A percentile compares a stretch with the other conserved stretches of the same genome.
These are phyloP conservation scores for Drosophila limbata DNA, from an alignment of 2,888 invertebrate genomes.

Conservation along the genomic window DNA sequence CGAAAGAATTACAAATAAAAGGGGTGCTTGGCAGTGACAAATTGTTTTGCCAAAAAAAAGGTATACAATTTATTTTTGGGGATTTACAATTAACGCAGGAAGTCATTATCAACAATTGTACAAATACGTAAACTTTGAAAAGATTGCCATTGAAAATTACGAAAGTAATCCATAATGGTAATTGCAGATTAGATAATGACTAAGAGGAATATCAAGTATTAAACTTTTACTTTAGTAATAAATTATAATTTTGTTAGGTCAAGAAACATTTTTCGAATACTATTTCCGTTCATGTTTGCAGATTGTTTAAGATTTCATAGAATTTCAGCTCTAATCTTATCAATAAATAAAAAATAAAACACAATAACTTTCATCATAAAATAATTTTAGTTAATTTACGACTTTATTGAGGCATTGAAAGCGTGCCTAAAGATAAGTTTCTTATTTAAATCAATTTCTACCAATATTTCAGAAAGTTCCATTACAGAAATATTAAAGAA, in stretches of 20 bases:
- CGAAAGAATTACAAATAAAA: conserved; percentile 21
- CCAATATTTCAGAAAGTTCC: background rate
- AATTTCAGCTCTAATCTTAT: conserved; percentile 4
- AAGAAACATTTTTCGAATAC: background rate
- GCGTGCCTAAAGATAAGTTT: conserved; percentile 2
- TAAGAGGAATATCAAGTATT: background rate
- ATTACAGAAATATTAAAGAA: background rate
- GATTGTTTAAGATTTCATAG: background rate
- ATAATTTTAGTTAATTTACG: background rate
- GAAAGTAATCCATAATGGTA: conserved; percentile 23
- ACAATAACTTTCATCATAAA: background rate
- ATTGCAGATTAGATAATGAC: conserved; percentile 36
- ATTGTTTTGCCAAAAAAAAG: conserved; percentile 24
- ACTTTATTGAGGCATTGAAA: conserved; percentile 2
- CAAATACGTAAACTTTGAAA: conserved; percentile 17
- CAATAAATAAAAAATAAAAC: conserved; percentile 3
- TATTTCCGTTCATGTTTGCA: background rate
- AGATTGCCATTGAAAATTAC: conserved; percentile 1
- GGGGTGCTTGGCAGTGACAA: conserved; percentile 40
- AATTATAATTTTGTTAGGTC: conserved; percentile 21
- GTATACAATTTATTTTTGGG: conserved; percentile 25
- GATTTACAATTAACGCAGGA: conserved; percentile 45
- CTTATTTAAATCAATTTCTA: background rate
- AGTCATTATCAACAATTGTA: conserved; percentile 44
- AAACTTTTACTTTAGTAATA: conserved; percentile 5